Evolutionary conservation across 2,113 vertebrate species (phyloP).

Genomic region (Dipodomys stephensi): DNA sequence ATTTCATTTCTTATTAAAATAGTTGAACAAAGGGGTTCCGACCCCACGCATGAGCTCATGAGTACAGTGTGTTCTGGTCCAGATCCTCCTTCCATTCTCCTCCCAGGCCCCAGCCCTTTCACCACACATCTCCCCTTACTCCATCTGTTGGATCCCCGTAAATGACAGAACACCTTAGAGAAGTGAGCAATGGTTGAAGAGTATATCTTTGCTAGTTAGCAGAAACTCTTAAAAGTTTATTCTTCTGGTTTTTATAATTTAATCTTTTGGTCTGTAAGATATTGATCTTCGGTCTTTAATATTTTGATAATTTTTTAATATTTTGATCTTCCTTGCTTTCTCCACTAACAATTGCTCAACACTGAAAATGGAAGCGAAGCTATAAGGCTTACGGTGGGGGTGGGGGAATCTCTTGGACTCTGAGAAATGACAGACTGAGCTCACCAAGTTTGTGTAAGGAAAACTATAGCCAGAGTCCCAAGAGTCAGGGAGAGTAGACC

Average conservation of each 20-base stretch:
- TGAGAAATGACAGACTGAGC: conserved; percentile 1
- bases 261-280: no score
- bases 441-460: background rate
- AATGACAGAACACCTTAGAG: no score
- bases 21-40: no score
- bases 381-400: background rate
- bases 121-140: no score
- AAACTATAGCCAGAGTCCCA: background rate
- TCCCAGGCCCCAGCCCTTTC: no score
- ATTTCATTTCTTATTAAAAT: no score
- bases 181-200: background rate
- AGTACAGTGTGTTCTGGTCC: no score
- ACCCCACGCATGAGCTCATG: no score
- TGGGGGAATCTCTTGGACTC: background rate
- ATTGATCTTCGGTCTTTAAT: no score
- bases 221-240: background rate
- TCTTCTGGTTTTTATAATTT: no score
- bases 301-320: background rate
- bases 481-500: background rate
- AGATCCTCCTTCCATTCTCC: no score
- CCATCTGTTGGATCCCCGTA: no score
- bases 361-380: background rate
- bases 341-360: background rate
- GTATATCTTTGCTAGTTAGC: background rate
- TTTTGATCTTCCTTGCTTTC: conserved; percentile 2